Percentiles rank a stretch among this genome's conserved stretches.
These are phyloP conservation scores for Parambassis ranga DNA, from an alignment of 2,797 vertebrate species.

Conservation along the genomic window DNA sequence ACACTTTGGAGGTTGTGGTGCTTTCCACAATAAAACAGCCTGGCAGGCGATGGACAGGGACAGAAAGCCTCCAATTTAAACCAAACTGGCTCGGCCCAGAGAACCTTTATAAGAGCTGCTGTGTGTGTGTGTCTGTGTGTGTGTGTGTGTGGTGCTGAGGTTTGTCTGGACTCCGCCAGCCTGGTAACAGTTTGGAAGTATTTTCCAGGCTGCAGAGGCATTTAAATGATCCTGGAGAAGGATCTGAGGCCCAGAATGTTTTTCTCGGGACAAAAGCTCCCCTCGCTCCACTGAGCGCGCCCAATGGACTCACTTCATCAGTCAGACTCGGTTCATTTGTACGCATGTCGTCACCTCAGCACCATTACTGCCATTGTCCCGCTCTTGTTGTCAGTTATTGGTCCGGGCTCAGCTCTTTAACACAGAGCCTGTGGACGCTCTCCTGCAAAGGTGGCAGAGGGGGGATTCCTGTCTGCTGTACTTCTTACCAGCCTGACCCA, in stretches of 20 bases:
- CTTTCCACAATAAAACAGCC: constrained; percentile 3
- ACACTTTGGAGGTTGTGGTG: neutral
- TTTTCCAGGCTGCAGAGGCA: neutral
- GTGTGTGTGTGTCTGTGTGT: constrained; percentile 12
- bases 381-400: constrained; percentile 19
- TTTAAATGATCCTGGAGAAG: constrained; percentile 52
- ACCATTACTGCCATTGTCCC: constrained; percentile 13
- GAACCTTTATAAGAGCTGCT: neutral
- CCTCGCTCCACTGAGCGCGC: constrained; percentile 34
- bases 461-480: neutral
- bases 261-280: constrained; percentile 52
- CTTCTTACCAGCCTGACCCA: constrained; percentile 3
- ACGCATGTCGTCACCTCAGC: constrained; percentile 47
- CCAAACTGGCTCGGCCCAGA: neutral
- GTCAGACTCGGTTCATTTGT: constrained; percentile 50
- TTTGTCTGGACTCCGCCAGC: constrained; percentile 7
- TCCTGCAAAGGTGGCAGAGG: neutral
- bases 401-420: constrained; percentile 14
- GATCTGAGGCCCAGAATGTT: constrained; percentile 54
- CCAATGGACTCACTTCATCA: constrained; percentile 46
- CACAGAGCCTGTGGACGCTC: neutral
- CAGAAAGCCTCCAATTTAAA: constrained; percentile 1
- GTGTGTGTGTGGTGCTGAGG: constrained; percentile 14
- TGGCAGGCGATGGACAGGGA: neutral
- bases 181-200: constrained; percentile 24